phyloP scores from a whole-genome alignment of 2,113 vertebrate genomes.

The Gallinago media region DNA sequence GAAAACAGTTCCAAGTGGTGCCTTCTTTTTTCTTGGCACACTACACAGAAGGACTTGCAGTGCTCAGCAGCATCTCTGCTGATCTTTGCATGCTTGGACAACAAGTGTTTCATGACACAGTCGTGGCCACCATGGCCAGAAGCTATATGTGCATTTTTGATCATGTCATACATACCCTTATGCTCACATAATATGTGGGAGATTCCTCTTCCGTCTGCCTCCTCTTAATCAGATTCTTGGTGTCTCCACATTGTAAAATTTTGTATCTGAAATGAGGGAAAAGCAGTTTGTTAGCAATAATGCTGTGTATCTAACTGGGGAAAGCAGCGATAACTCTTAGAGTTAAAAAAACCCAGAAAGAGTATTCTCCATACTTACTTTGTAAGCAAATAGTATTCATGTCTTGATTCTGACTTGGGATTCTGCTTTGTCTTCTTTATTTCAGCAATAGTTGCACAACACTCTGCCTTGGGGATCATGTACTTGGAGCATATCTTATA shows the following conservation, averaged over 20 bases:
- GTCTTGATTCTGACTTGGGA: not conserved
- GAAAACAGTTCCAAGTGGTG: not conserved
- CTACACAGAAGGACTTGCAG: not conserved
- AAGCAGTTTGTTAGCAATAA: not conserved
- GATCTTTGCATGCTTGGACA: not conserved
- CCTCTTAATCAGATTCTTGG: not conserved
- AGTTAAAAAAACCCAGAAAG: fast-evolving
- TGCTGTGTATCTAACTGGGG: not conserved
- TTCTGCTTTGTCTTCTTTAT: not conserved
- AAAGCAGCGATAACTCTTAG: not conserved
- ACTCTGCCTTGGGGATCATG: not conserved
- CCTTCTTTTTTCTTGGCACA: not conserved
- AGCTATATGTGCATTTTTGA: not conserved
- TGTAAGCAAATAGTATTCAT: not conserved
- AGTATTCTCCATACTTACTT: not conserved
- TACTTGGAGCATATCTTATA: not conserved
- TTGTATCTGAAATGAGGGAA: not conserved
- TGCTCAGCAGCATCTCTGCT: not conserved
- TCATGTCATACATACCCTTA: fast-evolving
- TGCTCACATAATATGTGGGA: not conserved
- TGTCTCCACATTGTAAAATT: not conserved
- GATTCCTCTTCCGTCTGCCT: not conserved
- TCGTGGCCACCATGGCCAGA: fast-evolving
- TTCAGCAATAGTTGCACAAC: not conserved
- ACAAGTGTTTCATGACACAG: not conserved